Evolutionary conservation across 2,888 invertebrate genomes (phyloP).

Genomic region (Pyrocoelia pectoralis): DNA sequence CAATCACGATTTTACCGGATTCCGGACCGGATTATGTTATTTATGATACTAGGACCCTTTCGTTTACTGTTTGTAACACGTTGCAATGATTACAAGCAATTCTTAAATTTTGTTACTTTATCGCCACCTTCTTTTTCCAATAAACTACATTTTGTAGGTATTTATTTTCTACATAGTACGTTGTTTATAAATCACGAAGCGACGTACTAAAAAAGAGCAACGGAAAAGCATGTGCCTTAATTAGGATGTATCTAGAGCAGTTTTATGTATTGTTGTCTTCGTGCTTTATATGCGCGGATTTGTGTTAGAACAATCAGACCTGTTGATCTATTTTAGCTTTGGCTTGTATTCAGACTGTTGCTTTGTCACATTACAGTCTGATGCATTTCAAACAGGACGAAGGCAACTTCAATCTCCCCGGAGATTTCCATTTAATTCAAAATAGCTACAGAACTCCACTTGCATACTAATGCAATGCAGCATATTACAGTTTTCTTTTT

Average conservation of each 20-base stretch:
- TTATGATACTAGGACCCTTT: conserved; percentile 31
- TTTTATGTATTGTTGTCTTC: conserved; percentile 5
- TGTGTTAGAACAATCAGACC: conserved; percentile 30
- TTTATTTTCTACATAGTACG: conserved; percentile 3
- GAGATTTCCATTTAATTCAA: conserved; percentile 21
- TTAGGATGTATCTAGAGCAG: not conserved
- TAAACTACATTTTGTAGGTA: conserved; percentile 11
- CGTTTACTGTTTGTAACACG: conserved; percentile 34
- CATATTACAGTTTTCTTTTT: no score
- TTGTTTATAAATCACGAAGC: not conserved
- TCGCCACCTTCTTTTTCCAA: conserved; percentile 14
- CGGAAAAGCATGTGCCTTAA: not conserved
- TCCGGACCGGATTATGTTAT: conserved; percentile 33
- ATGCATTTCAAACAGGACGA: conserved; percentile 32
- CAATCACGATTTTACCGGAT: conserved; percentile 36
- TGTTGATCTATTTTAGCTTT: conserved; percentile 38
- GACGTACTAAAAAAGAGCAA: not conserved
- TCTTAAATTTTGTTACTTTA: conserved; percentile 34
- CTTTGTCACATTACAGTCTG: conserved; percentile 39
- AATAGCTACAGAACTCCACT: not conserved
- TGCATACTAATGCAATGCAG: not conserved
- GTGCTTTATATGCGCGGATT: conserved; percentile 14
- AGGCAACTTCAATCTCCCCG: conserved; percentile 17
- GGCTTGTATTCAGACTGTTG: conserved; percentile 33
- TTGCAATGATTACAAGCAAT: conserved; percentile 33